Base-by-base conservation (phyloP, 2,113 vertebrate species). In the Syrrhaptes paradoxus region DNA sequence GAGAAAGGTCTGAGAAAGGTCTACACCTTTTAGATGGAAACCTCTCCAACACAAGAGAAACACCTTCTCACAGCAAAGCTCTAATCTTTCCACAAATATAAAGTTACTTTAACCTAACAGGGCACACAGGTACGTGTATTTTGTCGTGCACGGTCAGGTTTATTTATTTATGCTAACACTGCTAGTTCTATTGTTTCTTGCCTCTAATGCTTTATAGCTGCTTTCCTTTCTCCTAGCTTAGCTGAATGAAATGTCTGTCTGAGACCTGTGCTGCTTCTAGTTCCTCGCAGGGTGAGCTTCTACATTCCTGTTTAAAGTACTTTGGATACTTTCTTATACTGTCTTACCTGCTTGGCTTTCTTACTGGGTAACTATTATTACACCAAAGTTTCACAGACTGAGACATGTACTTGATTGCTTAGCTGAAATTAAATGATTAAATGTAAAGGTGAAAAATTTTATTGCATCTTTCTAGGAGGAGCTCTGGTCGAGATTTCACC, bases 291-390 rank as follows among this genome's bases (percentile, higher is more conserved):
- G 46, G 45, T 13, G 31, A 32, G 20, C 61, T 71, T 36, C 77
- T 22, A 1, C 20, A 32, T 5, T 0, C 3, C 1, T 3, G 2
- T 32, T 72, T 55, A 32, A 82, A 78, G 32, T 2, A 28, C 17
- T 71, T 45, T 18, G 43, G 51, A 8, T 36, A 14, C 15, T 52
- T 87, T 65, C 13, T 82, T 41, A 5, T 0, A 0, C 48, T 36
- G 49, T 38, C 10, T 45, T 48, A 3, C 10, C 19, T 8, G 43
- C n/a, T 81, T 79, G 45, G 26, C 28, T 76, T 83, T 68, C 41
- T 58, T 57, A 43, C 73, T 13, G 45, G 11, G 2, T 31, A 11
- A 49, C 22, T 55, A 11, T 34, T 88, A 16, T 51, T 43, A 13
- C 20, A 62, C 4, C 21, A 49, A 26, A 68, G 41, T 41, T 75